Conservation (phyloP, 2,888 invertebrate species). For the Anticlea derivata region DNA sequence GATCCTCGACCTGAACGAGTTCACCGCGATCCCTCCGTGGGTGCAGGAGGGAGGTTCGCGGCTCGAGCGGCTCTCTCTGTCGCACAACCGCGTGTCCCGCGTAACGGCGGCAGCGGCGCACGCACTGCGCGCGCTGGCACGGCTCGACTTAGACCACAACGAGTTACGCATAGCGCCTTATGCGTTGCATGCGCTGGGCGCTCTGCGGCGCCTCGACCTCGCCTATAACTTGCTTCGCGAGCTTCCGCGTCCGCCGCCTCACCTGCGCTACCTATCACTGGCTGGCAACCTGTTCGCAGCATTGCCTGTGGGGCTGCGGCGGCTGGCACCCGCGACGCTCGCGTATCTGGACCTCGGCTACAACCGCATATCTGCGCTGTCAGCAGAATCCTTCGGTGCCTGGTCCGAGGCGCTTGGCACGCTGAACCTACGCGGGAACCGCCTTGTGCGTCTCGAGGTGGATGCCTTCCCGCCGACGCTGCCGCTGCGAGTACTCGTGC, state of each 20-base stretch:
- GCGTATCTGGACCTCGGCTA: conserved; percentile 91
- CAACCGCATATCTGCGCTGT: conserved; percentile 88
- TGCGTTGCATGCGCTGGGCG: conserved; percentile 83
- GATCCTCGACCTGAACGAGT: conserved; percentile 89
- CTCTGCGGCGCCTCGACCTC: conserved; percentile 89
- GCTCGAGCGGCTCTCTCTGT: conserved; percentile 88
- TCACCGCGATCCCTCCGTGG: conserved; percentile 85
- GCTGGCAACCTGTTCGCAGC: conserved; percentile 88
- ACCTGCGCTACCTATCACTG: conserved; percentile 87
- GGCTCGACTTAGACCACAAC: conserved; percentile 90
- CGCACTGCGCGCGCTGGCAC: conserved; percentile 83
- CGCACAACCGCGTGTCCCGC: conserved; percentile 87
- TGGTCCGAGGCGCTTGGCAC: conserved; percentile 90
- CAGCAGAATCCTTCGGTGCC: conserved; percentile 86
- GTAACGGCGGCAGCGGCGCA: conserved; percentile 81
- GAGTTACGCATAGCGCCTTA: conserved; percentile 85
- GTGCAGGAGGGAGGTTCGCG: conserved; percentile 86
- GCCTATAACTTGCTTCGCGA: conserved; percentile 88
- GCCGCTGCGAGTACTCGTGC: conserved; percentile 90
- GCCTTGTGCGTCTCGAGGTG: conserved; percentile 86
- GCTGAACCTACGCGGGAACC: conserved; percentile 90
- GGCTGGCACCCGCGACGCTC: conserved; percentile 84
- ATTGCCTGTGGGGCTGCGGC: conserved; percentile 86
- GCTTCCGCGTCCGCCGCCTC: conserved; percentile 77
- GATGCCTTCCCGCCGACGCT: conserved; percentile 87